Evolutionary conservation across 2,888 invertebrate genomes (phyloP), one percentile per base, ranked within the genome.

Genomic region (Cantharis nigra): DNA sequence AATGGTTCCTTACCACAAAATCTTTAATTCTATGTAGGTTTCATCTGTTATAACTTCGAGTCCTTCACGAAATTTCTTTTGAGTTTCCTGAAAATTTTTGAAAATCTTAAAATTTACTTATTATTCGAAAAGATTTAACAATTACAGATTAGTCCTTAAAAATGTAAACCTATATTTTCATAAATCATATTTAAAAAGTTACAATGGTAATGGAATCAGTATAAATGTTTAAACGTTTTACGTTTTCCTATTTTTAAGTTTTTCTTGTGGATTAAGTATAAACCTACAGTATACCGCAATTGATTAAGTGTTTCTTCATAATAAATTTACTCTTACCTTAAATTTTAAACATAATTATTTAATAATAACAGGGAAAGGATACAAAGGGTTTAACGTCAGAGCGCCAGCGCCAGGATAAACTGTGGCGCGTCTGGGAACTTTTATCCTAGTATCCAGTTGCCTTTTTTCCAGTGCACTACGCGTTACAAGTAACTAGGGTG

Each of bases 321-420:
- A 49, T n/a, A 49, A 49, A 49, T 49, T 49, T n/a, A n/a, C 49
- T 49, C 30, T 71, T 71, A 71, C 16, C 16, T 28, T 14, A 63
- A 20, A 20, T 62, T 11, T 16, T 70, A 10, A 26, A 67, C 49
- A 70, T 63, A 49, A 26, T 70, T 73, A 76, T 76, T 76, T 72
- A 71, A 74, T 75, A 69, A 11, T 71, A 74, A 30, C 28, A 70
- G 77, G 63, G 69, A 78, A 69, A 26, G 26, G 65, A 67, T 67
- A 23, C 77, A 75, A 78, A 74, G 78, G 78, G 73, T 78, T 75
- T 62, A 67, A 73, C 72, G 75, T 71, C 33, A 28, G 69, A 72
- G 80, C 80, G 81, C 80, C 81, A 80, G 79, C 81, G 82, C 79
- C 80, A 80, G 79, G 79, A 81, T 75, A 73, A 71, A 63, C 63